Percentiles rank a stretch among this genome's conserved stretches.
These are phyloP conservation scores for Listrodromus nycthemerus DNA, from an alignment of 2,888 invertebrate species.

Conservation along the genomic window DNA sequence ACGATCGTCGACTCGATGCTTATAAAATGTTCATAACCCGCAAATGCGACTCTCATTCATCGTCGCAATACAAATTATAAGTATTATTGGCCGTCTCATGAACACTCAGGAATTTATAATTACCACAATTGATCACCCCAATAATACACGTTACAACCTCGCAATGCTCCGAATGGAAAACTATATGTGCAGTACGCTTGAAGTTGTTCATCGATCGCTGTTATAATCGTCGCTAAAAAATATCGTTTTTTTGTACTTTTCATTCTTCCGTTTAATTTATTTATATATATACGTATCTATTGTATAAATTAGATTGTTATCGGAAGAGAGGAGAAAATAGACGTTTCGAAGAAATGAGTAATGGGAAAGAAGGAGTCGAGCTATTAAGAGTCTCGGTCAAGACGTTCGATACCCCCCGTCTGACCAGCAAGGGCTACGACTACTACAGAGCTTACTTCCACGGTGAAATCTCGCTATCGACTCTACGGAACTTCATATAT, in stretches of 20 bases:
- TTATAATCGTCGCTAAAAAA: neutral
- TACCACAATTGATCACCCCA: too few relatives aligned
- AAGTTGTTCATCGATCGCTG: neutral
- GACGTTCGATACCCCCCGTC: conserved; percentile 33
- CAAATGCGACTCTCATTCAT: too few relatives aligned
- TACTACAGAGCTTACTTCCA: conserved; percentile 40
- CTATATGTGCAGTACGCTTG: too few relatives aligned
- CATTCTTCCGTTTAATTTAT: neutral
- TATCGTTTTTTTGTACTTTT: neutral
- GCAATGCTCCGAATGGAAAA: too few relatives aligned
- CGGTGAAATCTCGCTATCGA: neutral
- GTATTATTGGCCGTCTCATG: too few relatives aligned
- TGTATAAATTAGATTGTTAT: neutral
- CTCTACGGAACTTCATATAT: neutral
- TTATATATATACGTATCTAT: neutral
- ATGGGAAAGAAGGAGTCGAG: conserved; percentile 22
- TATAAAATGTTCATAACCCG: too few relatives aligned
- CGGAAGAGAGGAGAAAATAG: neutral
- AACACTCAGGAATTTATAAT: too few relatives aligned
- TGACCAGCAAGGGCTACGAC: conserved; percentile 56
- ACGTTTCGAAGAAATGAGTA: conserved; percentile 30
- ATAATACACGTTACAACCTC: too few relatives aligned
- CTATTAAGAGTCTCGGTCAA: neutral
- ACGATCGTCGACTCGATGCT: too few relatives aligned
- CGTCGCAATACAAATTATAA: too few relatives aligned